These are phyloP conservation scores for Onchidella celtica DNA, from an alignment of 2,888 invertebrate species.

Conservation along the genomic window DNA sequence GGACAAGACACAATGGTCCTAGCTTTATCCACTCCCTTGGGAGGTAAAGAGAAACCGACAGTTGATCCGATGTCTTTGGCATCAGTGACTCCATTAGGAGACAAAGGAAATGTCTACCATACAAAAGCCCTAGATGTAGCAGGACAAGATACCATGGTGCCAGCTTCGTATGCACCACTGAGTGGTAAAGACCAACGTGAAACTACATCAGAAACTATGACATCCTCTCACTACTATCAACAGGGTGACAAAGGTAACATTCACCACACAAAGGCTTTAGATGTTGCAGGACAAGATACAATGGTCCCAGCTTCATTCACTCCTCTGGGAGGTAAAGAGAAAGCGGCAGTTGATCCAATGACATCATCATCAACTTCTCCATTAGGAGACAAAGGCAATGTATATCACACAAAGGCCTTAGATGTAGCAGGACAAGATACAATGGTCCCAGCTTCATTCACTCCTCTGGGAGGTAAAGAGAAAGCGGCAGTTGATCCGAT, in stretches of 20 bases:
- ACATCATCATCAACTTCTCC: background rate
- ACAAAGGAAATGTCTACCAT: constrained; percentile 19
- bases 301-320: background rate
- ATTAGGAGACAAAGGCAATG: constrained; percentile 21
- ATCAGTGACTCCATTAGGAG: background rate
- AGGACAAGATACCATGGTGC: constrained; percentile 3
- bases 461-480: background rate
- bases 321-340: constrained; percentile 17
- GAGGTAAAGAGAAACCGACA: constrained; percentile 32
- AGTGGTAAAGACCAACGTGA: constrained; percentile 31
- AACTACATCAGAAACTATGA: constrained; percentile 24
- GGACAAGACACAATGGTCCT: constrained; percentile 13
- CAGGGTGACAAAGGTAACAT: constrained; percentile 44
- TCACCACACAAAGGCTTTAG: constrained; percentile 38
- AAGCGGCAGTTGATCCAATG: background rate
- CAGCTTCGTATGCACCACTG: background rate
- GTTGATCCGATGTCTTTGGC: background rate
- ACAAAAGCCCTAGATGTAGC: constrained; percentile 1
- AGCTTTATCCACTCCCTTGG: background rate
- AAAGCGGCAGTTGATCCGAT: background rate
- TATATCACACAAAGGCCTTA: background rate
- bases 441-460: background rate
- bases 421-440: constrained; percentile 4
- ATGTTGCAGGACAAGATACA: constrained; percentile 42
- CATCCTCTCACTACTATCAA: background rate